phyloP scores from a whole-genome alignment of 2,888 invertebrate species.

The Drosophila borealis region DNA sequence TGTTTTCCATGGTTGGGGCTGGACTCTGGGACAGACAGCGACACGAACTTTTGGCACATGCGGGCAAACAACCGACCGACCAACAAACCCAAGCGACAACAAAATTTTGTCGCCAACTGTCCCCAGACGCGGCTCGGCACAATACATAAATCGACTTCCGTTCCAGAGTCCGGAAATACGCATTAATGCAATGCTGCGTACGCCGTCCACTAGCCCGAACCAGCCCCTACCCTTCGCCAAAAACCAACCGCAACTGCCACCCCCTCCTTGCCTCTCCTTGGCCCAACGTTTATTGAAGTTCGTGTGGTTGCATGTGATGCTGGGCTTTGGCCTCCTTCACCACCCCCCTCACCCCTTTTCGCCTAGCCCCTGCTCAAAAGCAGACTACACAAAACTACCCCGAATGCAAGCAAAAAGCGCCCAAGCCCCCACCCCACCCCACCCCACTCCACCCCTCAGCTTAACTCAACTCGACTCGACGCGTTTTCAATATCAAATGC shows the following conservation, averaged over 20 bases:
- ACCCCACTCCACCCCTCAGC: slow-evolving; percentile 3
- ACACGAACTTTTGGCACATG: slow-evolving; percentile 52
- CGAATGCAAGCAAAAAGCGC: slow-evolving; percentile 22
- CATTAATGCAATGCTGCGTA: slow-evolving; percentile 72
- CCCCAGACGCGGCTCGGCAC: slow-evolving; percentile 32
- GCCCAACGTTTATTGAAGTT: slow-evolving; percentile 38
- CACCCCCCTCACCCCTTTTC: background rate
- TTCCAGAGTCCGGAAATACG: slow-evolving; percentile 67
- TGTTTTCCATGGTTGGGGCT: background rate
- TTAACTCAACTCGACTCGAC: slow-evolving; percentile 1
- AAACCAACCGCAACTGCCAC: background rate
- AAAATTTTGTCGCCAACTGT: slow-evolving; percentile 54
- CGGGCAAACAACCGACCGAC: slow-evolving; percentile 32
- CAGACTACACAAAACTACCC: slow-evolving; percentile 56
- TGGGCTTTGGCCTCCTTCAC: slow-evolving; percentile 48
- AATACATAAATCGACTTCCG: slow-evolving; percentile 74
- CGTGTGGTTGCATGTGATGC: slow-evolving; percentile 66
- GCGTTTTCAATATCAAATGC: slow-evolving; percentile 72
- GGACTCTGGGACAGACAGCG: slow-evolving; percentile 1
- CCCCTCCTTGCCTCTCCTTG: background rate
- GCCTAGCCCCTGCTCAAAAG: background rate
- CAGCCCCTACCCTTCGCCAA: background rate
- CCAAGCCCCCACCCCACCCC: background rate
- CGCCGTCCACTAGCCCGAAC: background rate
- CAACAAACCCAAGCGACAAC: slow-evolving; percentile 17